phyloP scores from a whole-genome alignment of 2,797 vertebrate species.

The Amblyraja radiata region DNA sequence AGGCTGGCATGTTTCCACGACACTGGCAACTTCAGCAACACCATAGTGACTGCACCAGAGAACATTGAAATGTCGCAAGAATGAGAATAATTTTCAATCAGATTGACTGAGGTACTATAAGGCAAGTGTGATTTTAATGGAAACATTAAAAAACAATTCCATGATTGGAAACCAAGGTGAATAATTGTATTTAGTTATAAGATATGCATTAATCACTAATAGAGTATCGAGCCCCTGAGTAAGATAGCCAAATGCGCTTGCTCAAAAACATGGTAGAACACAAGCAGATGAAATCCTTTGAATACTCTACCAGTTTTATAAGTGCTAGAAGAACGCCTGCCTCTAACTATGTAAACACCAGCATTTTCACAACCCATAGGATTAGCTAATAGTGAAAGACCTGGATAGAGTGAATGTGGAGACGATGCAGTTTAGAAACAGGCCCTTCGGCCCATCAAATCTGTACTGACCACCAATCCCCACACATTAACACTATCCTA shows the following conservation, averaged over 20 bases:
- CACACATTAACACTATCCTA: too few species aligned
- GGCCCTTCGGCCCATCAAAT: too few species aligned
- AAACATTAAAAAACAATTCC: not conserved
- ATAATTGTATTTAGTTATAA: not conserved
- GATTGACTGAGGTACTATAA: not conserved
- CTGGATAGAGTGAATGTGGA: not conserved
- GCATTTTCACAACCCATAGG: not conserved
- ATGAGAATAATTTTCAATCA: not conserved
- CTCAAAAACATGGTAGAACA: not conserved
- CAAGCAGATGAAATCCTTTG: not conserved
- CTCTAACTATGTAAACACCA: not conserved
- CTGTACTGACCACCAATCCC: too few species aligned
- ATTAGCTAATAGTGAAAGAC: not conserved
- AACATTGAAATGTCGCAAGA: constrained; percentile 4
- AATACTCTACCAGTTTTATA: not conserved
- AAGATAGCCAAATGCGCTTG: not conserved
- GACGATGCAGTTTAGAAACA: too few species aligned
- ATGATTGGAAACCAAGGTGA: not conserved
- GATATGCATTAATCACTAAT: not conserved
- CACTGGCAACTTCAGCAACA: not conserved
- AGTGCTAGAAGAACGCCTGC: not conserved
- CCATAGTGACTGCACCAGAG: constrained; percentile 4
- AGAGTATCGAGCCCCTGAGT: not conserved
- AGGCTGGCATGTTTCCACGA: not conserved
- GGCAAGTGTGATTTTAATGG: not conserved